A percentile compares a stretch with the other conserved stretches of the same genome.
Conservation (phyloP, 1,140 invertebrate genomes). For the Psilanteris sp. region DNA sequence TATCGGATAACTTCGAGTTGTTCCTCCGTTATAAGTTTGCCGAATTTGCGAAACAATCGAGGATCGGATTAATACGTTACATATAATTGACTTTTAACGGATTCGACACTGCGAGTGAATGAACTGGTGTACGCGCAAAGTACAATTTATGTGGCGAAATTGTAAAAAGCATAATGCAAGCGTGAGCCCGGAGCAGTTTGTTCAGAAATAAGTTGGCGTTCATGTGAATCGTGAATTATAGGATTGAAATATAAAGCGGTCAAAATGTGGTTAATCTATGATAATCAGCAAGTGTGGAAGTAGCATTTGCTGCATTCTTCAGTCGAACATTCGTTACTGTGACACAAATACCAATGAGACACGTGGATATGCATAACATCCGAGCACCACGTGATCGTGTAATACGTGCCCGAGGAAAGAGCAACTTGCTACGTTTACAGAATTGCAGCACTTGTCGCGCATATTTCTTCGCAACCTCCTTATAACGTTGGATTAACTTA, state of each 20-base stretch:
- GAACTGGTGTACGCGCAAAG: too few relatives aligned
- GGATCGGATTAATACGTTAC: too few relatives aligned
- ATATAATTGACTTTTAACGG: too few relatives aligned
- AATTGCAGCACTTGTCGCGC: slow-evolving; percentile 56
- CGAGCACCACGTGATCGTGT: slow-evolving; percentile 55
- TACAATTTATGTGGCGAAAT: too few relatives aligned
- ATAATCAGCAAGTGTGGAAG: slow-evolving; percentile 44
- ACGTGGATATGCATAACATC: slow-evolving; percentile 61
- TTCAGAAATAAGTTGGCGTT: slow-evolving; percentile 1
- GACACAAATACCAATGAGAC: slow-evolving; percentile 66
- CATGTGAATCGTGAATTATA: slow-evolving; percentile 4
- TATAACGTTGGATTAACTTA: slow-evolving; percentile 41
- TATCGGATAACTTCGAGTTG: too few relatives aligned
- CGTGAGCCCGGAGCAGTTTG: not conserved
- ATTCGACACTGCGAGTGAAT: too few relatives aligned
- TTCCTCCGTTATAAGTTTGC: too few relatives aligned
- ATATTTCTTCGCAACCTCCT: slow-evolving; percentile 55
- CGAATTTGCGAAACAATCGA: too few relatives aligned
- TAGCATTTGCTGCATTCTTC: slow-evolving; percentile 55
- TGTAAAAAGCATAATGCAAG: not conserved
- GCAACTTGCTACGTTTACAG: slow-evolving; percentile 56
- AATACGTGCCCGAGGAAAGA: slow-evolving; percentile 51
- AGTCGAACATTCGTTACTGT: slow-evolving; percentile 59
- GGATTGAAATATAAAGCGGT: slow-evolving; percentile 43
- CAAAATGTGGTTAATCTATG: slow-evolving; percentile 51